These are phyloP conservation scores for Tenualosa thibaudeaui DNA, from an alignment of 2,797 vertebrate species.

Conservation along the genomic window DNA sequence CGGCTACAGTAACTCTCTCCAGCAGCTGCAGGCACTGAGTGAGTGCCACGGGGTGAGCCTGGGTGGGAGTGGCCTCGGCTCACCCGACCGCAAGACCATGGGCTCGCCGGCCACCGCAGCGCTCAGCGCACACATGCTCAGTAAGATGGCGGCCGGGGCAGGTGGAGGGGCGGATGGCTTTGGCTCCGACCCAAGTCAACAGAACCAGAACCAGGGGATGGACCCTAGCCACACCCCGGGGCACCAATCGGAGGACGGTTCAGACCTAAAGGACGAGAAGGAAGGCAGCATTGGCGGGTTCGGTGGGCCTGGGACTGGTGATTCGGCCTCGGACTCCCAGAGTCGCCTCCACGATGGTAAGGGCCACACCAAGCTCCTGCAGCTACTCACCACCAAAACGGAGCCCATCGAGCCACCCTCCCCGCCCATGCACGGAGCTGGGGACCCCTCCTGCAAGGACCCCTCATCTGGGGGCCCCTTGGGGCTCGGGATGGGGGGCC, in stretches of 20 bases:
- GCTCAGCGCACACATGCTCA: slow-evolving; percentile 83
- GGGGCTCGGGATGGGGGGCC: slow-evolving; percentile 59
- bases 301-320: slow-evolving; percentile 63
- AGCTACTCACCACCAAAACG: slow-evolving; percentile 95
- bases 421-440: slow-evolving; percentile 65
- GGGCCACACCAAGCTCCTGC: slow-evolving; percentile 95
- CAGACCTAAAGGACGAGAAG: slow-evolving; percentile 83
- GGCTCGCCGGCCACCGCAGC: slow-evolving; percentile 84
- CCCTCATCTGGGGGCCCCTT: slow-evolving; percentile 66
- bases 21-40: slow-evolving; percentile 95
- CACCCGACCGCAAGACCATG: slow-evolving; percentile 90
- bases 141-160: slow-evolving; percentile 79
- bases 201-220: slow-evolving; percentile 67
- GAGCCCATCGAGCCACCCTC: slow-evolving; percentile 92
- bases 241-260: slow-evolving; percentile 75
- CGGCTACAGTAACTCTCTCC: slow-evolving; percentile 94
- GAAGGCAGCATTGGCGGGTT: slow-evolving; percentile 66
- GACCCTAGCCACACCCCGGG: slow-evolving; percentile 50
- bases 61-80: slow-evolving; percentile 82
- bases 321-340: slow-evolving; percentile 75
- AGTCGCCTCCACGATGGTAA: slow-evolving; percentile 88
- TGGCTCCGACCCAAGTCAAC: slow-evolving; percentile 79
- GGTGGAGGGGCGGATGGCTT: slow-evolving; percentile 41
- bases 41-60: slow-evolving; percentile 91
- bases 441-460: slow-evolving; percentile 84